Evolutionary conservation across 2,113 vertebrate genomes (phyloP).

Genomic region (Nerophis ophidion): DNA sequence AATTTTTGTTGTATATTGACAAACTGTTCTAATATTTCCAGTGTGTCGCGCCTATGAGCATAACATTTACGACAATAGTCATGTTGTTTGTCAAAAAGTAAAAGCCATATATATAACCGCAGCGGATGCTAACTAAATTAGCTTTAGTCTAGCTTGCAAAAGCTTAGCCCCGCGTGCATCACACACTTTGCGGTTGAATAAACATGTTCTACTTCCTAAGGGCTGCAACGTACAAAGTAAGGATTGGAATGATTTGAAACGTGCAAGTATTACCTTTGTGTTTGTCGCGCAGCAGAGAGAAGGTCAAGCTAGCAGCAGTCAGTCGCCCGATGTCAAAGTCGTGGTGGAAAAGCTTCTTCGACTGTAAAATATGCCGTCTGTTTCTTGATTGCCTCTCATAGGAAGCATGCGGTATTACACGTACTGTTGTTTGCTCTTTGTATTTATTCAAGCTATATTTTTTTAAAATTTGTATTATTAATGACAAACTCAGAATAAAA

Average conservation of each 20-base stretch:
- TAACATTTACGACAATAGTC: neutral
- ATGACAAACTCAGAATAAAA: too few relatives aligned
- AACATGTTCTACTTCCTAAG: neutral
- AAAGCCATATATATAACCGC: neutral
- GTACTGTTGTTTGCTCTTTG: too few relatives aligned
- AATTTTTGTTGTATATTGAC: too few relatives aligned
- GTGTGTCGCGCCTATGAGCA: too few relatives aligned
- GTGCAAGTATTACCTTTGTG: constrained; percentile 23
- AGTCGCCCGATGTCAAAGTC: constrained; percentile 52
- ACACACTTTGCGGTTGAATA: neutral
- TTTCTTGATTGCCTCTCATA: constrained; percentile 22
- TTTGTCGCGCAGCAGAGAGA: constrained; percentile 24
- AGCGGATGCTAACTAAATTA: neutral
- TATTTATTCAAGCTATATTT: too few relatives aligned
- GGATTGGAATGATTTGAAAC: rapidly evolving
- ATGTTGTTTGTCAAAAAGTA: neutral
- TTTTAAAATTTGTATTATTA: too few relatives aligned
- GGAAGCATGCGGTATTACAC: neutral
- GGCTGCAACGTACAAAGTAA: too few relatives aligned
- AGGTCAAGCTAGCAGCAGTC: constrained; percentile 42
- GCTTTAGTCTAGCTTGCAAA: neutral
- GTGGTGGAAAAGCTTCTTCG: constrained; percentile 30
- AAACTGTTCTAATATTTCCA: too few relatives aligned
- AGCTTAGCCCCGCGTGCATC: neutral
- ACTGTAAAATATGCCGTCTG: neutral